A percentile compares a stretch with the other conserved stretches of the same genome.
These are phyloP conservation scores for Dipodomys spectabilis DNA, from an alignment of 2,113 vertebrate species.

Conservation along the genomic window DNA sequence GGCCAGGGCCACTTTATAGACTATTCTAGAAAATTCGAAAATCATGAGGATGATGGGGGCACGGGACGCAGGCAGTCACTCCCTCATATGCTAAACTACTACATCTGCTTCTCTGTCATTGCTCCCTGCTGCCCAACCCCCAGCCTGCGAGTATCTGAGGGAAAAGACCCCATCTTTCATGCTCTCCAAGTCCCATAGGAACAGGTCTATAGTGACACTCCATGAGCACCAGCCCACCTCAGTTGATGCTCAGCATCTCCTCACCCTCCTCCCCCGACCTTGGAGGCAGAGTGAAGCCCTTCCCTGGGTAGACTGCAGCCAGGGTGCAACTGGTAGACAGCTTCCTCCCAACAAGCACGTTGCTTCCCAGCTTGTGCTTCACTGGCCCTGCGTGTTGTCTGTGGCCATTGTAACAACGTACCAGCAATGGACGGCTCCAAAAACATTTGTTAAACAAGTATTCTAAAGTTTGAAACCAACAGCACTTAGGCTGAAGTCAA, in stretches of 20 bases:
- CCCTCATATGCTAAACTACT: background rate
- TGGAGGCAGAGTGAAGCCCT: background rate
- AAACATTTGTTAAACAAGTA: background rate
- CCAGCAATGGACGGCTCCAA: background rate
- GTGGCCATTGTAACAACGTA: background rate
- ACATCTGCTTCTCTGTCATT: background rate
- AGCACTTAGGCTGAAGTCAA: background rate
- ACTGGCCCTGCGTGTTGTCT: background rate
- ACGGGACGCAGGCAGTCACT: background rate
- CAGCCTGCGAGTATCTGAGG: background rate
- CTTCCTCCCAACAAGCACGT: accelerated
- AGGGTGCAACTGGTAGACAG: too few species aligned
- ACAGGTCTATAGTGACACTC: background rate
- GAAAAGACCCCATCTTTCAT: background rate
- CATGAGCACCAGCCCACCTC: background rate
- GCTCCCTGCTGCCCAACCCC: background rate
- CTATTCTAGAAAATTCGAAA: background rate
- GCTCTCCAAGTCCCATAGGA: background rate
- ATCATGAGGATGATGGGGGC: background rate
- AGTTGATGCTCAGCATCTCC: background rate
- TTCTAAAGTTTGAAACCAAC: background rate
- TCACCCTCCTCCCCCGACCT: background rate
- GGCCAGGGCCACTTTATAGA: background rate
- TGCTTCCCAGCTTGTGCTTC: background rate
- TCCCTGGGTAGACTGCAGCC: background rate